Evolutionary conservation across 2,888 invertebrate species (phyloP), one percentile per base, ranked within the genome.

Genomic region (Drosophila kambysellisi): DNA sequence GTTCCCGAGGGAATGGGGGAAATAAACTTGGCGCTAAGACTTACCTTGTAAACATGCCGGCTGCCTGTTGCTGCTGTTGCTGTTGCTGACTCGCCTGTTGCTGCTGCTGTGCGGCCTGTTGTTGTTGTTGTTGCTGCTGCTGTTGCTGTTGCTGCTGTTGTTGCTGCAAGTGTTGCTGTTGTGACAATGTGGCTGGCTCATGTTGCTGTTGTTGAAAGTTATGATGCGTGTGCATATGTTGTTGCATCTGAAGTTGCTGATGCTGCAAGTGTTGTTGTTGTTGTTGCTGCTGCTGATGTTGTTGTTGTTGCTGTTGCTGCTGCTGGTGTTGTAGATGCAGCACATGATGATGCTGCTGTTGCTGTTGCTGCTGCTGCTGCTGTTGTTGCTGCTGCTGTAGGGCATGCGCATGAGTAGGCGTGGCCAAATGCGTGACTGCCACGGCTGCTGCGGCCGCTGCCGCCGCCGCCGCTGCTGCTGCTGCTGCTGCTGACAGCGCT

Each of bases 41-140:
- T 88, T 76, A 88, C 87, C 87, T 82, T 82, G 89, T 87, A 86
- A 87, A 87, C 87, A 87, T 87, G 88, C 85, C 85, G 79, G 88
- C 88, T 71, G 85, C 67, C 62, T 80, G 82, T 67, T 88, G 87
- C 15, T 83, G 84, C 25, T 81, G 85, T 25, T 86, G 87, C 51
- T 83, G 86, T 25, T 86, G 87, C 51, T 83, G 86, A 41, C 39
- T 61, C 29, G 70, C 37, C 43, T 79, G 81, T 46, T 81, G 81
- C 57, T 79, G 81, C 39, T 82, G 85, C 29, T 85, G 81, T 48
- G n/a, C 48, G 33, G 25, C 39, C 43, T 80, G 88, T 35, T 87
- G 87, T 4, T 87, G 87, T 4, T 87, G 88, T 25, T 79, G 82
- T 9, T 78, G 83, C 25, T 67, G 64, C 0, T 78, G 78, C 29